Conservation (phyloP, 2,888 invertebrate genomes). For the Drosophila pseudotalamancana region DNA sequence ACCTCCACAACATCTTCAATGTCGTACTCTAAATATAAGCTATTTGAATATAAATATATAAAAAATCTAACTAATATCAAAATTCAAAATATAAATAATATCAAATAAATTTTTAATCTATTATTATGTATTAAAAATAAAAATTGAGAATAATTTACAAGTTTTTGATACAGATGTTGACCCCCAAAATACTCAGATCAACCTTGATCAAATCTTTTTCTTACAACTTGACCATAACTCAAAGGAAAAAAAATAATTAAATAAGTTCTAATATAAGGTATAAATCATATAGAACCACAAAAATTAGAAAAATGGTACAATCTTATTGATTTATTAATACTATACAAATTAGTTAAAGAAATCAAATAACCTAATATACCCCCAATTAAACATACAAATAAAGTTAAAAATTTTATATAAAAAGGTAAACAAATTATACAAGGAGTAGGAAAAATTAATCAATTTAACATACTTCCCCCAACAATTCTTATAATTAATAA, state of each 20-base stretch:
- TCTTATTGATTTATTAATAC: slow-evolving; percentile 30
- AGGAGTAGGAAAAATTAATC: slow-evolving; percentile 86
- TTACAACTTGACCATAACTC: slow-evolving; percentile 83
- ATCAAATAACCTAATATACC: slow-evolving; percentile 83
- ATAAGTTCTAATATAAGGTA: slow-evolving; percentile 76
- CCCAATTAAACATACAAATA: slow-evolving; percentile 85
- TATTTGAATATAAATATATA: slow-evolving; percentile 81
- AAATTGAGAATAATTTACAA: slow-evolving; percentile 84
- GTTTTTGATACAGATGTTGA: slow-evolving; percentile 83
- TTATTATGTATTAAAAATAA: slow-evolving; percentile 82
- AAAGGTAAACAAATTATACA: slow-evolving; percentile 86
- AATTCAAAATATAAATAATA: slow-evolving; percentile 85
- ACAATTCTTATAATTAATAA: slow-evolving; percentile 82
- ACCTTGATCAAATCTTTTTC: slow-evolving; percentile 85
- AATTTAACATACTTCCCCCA: slow-evolving; percentile 86
- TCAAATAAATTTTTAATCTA: slow-evolving; percentile 85
- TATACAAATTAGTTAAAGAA: slow-evolving; percentile 80
- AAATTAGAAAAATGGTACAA: slow-evolving; percentile 82
- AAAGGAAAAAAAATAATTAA: slow-evolving; percentile 85
- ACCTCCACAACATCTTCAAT: slow-evolving; percentile 85
- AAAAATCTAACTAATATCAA: slow-evolving; percentile 64
- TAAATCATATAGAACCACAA: slow-evolving; percentile 85
- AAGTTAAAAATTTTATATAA: slow-evolving; percentile 86
- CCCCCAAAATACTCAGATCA: slow-evolving; percentile 85
- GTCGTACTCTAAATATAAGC: slow-evolving; percentile 77